Evolutionary conservation across 2,797 vertebrate genomes (phyloP).

Genomic region (Xiphorhynchus erythropygius): DNA sequence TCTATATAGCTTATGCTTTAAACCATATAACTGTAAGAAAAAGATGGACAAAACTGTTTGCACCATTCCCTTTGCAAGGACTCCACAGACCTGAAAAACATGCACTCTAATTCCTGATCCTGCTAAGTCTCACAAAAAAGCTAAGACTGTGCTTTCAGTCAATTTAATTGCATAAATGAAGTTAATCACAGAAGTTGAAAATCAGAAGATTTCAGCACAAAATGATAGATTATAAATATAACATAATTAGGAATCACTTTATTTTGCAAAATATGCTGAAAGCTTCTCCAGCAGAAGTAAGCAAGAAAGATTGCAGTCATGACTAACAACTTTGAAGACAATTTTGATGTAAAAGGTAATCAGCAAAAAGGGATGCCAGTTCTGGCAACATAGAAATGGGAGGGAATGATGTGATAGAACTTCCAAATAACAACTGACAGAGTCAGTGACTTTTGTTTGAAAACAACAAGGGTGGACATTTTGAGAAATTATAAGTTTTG

Average conservation of each 20-base stretch:
- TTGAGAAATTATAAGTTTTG: background rate
- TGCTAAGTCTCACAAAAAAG: background rate
- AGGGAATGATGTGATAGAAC: background rate
- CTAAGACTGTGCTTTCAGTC: background rate
- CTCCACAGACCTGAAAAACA: background rate
- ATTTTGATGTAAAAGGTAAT: background rate
- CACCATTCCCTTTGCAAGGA: background rate
- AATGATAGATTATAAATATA: background rate
- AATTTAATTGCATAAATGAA: background rate
- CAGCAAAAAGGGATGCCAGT: background rate
- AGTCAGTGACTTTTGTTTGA: background rate
- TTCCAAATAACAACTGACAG: background rate
- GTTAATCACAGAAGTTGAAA: background rate
- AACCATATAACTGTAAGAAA: background rate
- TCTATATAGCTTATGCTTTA: background rate
- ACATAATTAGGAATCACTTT: accelerated
- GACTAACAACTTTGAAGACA: background rate
- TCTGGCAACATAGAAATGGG: background rate
- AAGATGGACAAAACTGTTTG: background rate
- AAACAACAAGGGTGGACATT: background rate
- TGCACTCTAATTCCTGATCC: background rate
- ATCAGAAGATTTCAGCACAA: background rate
- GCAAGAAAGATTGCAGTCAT: background rate
- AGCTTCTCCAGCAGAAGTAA: background rate
- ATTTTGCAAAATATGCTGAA: background rate